phyloP scores from a whole-genome alignment of 2,797 vertebrate species.

The Helicolenus hilgendorfi region DNA sequence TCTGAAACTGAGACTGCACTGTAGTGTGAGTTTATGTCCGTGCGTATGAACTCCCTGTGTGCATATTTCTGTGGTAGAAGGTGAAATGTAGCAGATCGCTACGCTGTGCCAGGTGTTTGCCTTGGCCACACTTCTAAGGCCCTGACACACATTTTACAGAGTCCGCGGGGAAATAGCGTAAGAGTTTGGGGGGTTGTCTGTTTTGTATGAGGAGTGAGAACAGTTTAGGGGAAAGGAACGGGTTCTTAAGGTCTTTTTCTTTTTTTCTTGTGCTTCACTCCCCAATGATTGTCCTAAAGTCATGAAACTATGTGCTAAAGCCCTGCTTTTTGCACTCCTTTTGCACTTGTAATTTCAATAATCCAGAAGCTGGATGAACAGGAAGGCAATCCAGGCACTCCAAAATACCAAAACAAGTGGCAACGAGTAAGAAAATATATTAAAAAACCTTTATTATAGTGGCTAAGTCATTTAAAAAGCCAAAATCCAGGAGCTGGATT shows the following conservation, averaged over 20 bases:
- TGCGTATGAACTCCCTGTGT: constrained; percentile 63
- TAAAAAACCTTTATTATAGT: too few species aligned
- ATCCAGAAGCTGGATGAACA: neutral
- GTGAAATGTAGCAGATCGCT: constrained; percentile 76
- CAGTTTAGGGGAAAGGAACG: constrained; percentile 37
- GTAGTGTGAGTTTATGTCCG: constrained; percentile 51
- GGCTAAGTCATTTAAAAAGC: too few species aligned
- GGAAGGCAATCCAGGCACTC: too few species aligned
- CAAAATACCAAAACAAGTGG: too few species aligned
- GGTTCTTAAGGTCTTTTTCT: constrained; percentile 1
- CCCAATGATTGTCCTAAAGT: constrained; percentile 5
- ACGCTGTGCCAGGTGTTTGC: constrained; percentile 76
- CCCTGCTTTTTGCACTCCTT: constrained; percentile 2
- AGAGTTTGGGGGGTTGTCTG: constrained; percentile 42
- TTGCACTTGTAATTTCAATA: constrained; percentile 8
- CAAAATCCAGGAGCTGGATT: neutral
- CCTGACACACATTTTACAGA: constrained; percentile 79
- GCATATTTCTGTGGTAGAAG: constrained; percentile 81
- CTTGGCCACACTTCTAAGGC: constrained; percentile 80
- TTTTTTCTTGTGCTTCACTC: constrained; percentile 13
- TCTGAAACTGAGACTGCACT: constrained; percentile 45
- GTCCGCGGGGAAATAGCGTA: constrained; percentile 53
- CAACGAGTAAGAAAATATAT: too few species aligned
- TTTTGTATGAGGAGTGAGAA: constrained; percentile 44
- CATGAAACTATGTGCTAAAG: neutral